Percentiles rank a stretch among this genome's conserved stretches.
phyloP scores from a whole-genome alignment of 2,113 vertebrate species.

The Notothenia rossii region DNA sequence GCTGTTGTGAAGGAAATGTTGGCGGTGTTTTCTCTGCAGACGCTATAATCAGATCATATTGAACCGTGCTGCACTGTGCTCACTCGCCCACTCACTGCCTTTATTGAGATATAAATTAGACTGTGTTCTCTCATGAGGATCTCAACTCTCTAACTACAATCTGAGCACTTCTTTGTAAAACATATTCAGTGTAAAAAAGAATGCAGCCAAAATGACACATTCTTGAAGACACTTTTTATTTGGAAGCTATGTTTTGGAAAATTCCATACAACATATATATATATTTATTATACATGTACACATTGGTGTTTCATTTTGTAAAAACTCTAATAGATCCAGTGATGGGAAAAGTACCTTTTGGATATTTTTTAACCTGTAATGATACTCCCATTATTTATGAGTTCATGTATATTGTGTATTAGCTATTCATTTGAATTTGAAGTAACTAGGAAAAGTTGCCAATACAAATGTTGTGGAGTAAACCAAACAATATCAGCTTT shows the following conservation, averaged over 20 bases:
- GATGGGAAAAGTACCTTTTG: no score
- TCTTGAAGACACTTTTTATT: not conserved
- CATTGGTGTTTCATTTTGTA: not conserved
- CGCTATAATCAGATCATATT: constrained; percentile 62
- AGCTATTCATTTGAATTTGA: no score
- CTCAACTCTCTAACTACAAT: constrained; percentile 13
- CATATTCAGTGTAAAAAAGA: not conserved
- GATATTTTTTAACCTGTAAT: no score
- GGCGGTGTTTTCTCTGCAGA: constrained; percentile 54
- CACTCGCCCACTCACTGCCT: constrained; percentile 57
- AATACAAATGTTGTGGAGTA: no score
- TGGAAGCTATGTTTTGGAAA: not conserved
- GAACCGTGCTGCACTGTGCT: constrained; percentile 47
- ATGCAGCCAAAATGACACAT: not conserved
- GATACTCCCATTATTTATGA: no score
- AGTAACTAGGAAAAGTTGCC: not conserved
- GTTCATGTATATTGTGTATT: no score
- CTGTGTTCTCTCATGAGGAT: constrained; percentile 31
- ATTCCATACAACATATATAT: not conserved
- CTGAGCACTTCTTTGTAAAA: not conserved
- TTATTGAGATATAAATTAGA: constrained; percentile 56
- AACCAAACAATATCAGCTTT: no score
- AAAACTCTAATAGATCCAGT: not conserved
- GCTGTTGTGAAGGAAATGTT: constrained; percentile 47
- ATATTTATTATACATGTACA: not conserved